Conservation (phyloP, 2,113 vertebrate species). For the Athene noctua region DNA sequence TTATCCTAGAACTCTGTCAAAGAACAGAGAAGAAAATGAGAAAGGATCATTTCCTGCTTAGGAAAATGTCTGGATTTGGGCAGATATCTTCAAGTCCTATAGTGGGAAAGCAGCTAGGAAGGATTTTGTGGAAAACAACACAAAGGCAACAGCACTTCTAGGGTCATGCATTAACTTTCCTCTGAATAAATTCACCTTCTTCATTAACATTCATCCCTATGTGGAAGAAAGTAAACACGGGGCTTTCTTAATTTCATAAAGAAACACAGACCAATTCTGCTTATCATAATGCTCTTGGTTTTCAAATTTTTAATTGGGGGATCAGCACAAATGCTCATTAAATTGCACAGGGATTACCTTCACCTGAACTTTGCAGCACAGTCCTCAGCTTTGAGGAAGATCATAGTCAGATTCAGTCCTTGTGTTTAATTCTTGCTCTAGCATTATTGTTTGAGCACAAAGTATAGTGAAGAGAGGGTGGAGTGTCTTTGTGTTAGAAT, state of each 20-base stretch:
- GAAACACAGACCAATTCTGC: not conserved
- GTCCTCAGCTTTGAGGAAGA: not conserved
- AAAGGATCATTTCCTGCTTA: not conserved
- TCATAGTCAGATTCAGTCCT: not conserved
- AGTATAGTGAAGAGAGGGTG: too few relatives aligned
- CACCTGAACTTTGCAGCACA: not conserved
- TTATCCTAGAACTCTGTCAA: not conserved
- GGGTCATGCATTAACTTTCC: not conserved
- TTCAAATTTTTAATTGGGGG: not conserved
- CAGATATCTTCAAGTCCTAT: not conserved
- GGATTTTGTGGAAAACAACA: not conserved
- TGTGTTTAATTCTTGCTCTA: not conserved
- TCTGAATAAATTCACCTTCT: not conserved
- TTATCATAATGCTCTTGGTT: not conserved
- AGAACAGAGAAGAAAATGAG: not conserved
- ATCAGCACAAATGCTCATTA: not conserved
- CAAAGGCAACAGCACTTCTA: not conserved
- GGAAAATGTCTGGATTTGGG: not conserved
- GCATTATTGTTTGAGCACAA: not conserved
- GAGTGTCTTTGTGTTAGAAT: too few relatives aligned
- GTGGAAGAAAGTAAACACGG: not conserved
- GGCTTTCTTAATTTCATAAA: not conserved
- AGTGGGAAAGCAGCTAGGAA: not conserved
- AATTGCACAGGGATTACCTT: not conserved
- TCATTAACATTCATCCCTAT: not conserved